Evolutionary conservation across 2,113 vertebrate species (phyloP), one percentile per base, ranked within the genome.

Genomic region (Varanus salvator): DNA sequence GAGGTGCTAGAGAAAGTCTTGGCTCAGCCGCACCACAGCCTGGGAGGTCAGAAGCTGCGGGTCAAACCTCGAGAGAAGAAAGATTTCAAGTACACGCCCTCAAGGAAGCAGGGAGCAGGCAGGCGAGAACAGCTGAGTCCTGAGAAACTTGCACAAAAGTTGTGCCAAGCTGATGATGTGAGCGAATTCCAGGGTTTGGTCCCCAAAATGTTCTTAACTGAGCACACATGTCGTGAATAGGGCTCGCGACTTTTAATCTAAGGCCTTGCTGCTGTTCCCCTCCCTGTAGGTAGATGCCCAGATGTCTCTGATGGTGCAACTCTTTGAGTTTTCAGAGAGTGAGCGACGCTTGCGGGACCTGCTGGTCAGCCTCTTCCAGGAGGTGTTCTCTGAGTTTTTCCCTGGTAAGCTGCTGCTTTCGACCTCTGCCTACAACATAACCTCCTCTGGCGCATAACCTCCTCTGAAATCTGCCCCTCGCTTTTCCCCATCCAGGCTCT

Each of bases 321-420:
- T 97, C 17, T 97, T 98, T 83, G 97, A 98, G 91, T 93, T 99
- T 71, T 97, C 97, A 0, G 98, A 98, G 83, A 97, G 96, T 0
- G 98, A 99, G 86, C 97, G 95, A 80, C 98, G 97, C 50, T 95
- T 97, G 7, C 93, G 98, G 54, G 93, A 95, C 15, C 95, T 99
- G 12, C 92, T 99, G 69, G 96, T 99, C 76, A 94, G 98, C 29
- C 97, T 99, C 31, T 95, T 99, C 91, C 98, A 98, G 86, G 98
- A 99, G 92, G 97, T 99, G 82, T 98, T 99, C 89, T 94, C 97
- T 0, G 98, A 99, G 91, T 99, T 99, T 93, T 98, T 99, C 87
- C 98, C 98, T 84, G 98, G 98, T 99, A 52, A 95, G 90, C 2
- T 15, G 4, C 11, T 27, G 4, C 14, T 23, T 44, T 21, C 21